Evolutionary conservation across 2,888 invertebrate species (phyloP).

Genomic region (Apomyelois bistriatella): DNA sequence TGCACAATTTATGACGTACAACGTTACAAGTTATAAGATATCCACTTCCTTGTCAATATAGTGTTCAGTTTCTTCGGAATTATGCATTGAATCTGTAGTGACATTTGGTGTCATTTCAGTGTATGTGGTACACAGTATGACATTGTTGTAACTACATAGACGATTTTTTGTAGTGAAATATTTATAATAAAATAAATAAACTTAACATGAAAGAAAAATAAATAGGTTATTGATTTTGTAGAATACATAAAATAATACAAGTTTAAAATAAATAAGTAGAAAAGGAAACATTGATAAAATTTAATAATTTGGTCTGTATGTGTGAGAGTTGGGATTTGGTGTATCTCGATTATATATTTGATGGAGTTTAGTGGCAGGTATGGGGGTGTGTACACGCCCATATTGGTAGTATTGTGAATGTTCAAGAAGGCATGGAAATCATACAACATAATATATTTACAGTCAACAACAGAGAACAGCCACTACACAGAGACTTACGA

Average conservation of each 20-base stretch:
- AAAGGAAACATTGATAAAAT: conserved; percentile 20
- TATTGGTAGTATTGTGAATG: conserved; percentile 77
- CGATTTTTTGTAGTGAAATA: conserved; percentile 13
- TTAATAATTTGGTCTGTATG: conserved; percentile 56
- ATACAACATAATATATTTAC: conserved; percentile 77
- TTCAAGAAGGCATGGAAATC: conserved; percentile 77
- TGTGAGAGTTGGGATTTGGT: conserved; percentile 74
- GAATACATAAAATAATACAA: conserved; percentile 22
- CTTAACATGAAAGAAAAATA: too few relatives aligned
- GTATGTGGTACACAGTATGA: conserved; percentile 39
- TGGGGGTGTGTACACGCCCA: conserved; percentile 72
- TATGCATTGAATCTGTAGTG: conserved; percentile 53
- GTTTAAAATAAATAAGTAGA: conserved; percentile 26
- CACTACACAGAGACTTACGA: conserved; percentile 78
- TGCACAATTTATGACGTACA: not conserved
- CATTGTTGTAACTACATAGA: conserved; percentile 29
- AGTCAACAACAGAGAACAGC: conserved; percentile 80
- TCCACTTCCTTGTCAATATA: conserved; percentile 46
- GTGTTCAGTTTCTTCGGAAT: conserved; percentile 51
- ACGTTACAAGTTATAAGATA: conserved; percentile 30
- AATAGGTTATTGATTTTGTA: conserved; percentile 10
- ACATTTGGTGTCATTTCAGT: conserved; percentile 23
- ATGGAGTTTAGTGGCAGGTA: conserved; percentile 75
- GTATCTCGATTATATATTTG: conserved; percentile 72
- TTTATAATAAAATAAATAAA: not conserved